Percentiles rank a stretch among this genome's conserved stretches.
These are phyloP conservation scores for Quadriops clusia DNA, from an alignment of 2,888 invertebrate genomes.

Conservation along the genomic window DNA sequence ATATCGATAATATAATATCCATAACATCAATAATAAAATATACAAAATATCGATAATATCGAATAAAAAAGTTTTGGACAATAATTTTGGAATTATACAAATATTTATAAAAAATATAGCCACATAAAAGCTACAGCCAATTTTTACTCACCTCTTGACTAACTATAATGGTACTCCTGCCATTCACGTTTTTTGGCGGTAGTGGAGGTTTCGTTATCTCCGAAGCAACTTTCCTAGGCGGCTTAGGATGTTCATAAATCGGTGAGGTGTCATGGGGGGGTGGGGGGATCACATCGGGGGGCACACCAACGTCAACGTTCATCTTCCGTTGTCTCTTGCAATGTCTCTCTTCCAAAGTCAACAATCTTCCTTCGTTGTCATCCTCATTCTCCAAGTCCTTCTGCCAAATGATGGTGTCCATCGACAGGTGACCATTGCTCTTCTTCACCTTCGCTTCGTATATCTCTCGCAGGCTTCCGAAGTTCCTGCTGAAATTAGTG, in stretches of 20 bases:
- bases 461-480: slow-evolving; percentile 62
- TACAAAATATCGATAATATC: too few relatives aligned
- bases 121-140: too few relatives aligned
- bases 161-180: slow-evolving; percentile 14
- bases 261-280: slow-evolving; percentile 41
- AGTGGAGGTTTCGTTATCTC: slow-evolving; percentile 30
- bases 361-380: slow-evolving; percentile 40
- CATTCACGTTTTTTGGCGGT: slow-evolving; percentile 51
- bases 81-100: too few relatives aligned
- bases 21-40: too few relatives aligned
- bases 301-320: slow-evolving; percentile 39
- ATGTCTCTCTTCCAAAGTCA: slow-evolving; percentile 63
- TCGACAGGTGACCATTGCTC: slow-evolving; percentile 17
- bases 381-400: slow-evolving; percentile 7
- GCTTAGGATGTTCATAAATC: slow-evolving; percentile 50
- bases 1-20: too few relatives aligned
- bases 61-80: too few relatives aligned
- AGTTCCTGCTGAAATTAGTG: slow-evolving; percentile 38
- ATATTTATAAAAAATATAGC: too few relatives aligned
- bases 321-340: slow-evolving; percentile 58
- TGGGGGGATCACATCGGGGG: slow-evolving; percentile 59
- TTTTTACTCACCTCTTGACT: too few relatives aligned
- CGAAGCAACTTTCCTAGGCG: slow-evolving; percentile 42
- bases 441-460: slow-evolving; percentile 51
- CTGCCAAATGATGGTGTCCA: slow-evolving; percentile 5